Conservation (phyloP, 2,888 invertebrate genomes). For the Pantelozetes paolii region DNA sequence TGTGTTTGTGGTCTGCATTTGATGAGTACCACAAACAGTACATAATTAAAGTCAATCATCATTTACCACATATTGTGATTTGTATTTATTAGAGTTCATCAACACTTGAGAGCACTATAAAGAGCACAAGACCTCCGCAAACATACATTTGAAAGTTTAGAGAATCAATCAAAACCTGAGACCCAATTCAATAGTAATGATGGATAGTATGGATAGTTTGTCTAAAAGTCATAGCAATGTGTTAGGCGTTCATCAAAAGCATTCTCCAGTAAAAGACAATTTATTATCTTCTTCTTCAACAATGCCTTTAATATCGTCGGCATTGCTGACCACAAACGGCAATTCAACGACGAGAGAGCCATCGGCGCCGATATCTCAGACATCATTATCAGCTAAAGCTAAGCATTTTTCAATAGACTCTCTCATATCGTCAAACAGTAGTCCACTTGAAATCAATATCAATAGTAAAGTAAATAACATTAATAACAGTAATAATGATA, state of each 20-base stretch:
- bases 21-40: background rate
- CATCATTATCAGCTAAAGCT: conserved; percentile 15
- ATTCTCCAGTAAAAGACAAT: background rate
- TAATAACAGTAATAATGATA: conserved; percentile 2
- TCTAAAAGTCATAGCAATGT: background rate
- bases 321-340: conserved; percentile 9
- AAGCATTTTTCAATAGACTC: conserved; percentile 9
- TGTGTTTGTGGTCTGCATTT: background rate
- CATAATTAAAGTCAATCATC: conserved; percentile 2
- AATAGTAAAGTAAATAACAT: background rate
- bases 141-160: background rate
- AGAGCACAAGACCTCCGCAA: background rate
- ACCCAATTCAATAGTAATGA: background rate
- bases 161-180: background rate
- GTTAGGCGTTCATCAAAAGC: background rate
- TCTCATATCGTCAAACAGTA: background rate
- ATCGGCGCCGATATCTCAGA: background rate
- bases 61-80: conserved; percentile 6
- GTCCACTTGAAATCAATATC: conserved; percentile 14
- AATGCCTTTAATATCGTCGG: background rate
- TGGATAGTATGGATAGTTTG: background rate
- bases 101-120: background rate
- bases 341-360: background rate
- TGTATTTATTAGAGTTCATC: conserved; percentile 15
- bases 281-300: background rate